Base-by-base conservation (phyloP, 2,888 invertebrate genomes). In the Plebejus anna region DNA sequence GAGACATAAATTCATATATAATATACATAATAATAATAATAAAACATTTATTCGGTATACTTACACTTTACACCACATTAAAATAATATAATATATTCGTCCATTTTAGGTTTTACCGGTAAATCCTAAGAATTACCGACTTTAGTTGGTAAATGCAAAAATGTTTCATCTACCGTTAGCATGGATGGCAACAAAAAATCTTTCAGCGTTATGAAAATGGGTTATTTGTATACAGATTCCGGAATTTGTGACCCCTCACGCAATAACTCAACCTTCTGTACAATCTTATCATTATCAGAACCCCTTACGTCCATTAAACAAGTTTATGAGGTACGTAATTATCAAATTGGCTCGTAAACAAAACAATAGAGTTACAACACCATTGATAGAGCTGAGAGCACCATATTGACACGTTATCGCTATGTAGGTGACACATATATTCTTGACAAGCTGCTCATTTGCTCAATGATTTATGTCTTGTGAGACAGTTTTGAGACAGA, bases 281-380 rank as follows among this genome's bases (percentile, higher is more conserved):
- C 51, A 66, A 66, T 28, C 32, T 66, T 66, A 66, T 66, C 32
- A 36, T 32, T 55, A 73, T 73, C 73, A 16, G 28, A 73, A 55
- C 47, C 55, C 32, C 32, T 73, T 55, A 36, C 66, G 13, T 66
- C 66, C 32, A 28, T 51, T 73, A 73, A 47, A 51, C 28, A 32
- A 16, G 32, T 47, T 51, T 51, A 51, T 36, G 32, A 32, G 73
- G 55, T 73, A 73, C 55, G 28, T 73, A 73, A 73, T 73, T 16
- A 73, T 73, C 55, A 51, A 13, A 73, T 51, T 73, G 73, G 47
- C 47, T 55, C 51, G 73, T 51, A 28, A 73, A 73, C 73, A 73
- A 55, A 73, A 51, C 73, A 73, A 47, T 72, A 72, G 73, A 73
- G 16, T 73, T 51, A 73, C 73, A 13, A 73, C 47, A 72, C 72